phyloP scores from a whole-genome alignment of 2,797 vertebrate species.

The Chanos chanos region DNA sequence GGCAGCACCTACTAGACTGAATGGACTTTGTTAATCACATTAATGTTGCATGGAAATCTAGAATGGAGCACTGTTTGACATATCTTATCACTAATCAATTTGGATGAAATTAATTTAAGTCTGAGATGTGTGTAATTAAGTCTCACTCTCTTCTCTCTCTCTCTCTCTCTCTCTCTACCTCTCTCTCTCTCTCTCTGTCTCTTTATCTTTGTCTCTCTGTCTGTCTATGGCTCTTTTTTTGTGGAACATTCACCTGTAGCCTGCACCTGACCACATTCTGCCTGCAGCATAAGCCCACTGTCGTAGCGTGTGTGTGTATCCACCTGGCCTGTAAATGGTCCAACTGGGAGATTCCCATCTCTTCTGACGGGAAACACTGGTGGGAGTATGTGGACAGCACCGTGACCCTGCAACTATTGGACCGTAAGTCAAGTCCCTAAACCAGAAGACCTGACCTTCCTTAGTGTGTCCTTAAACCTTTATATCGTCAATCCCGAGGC shows the following conservation, averaged over 20 bases:
- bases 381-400: conserved; percentile 97
- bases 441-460: not conserved
- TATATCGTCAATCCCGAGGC: no score
- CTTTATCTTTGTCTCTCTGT: conserved; percentile 16
- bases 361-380: conserved; percentile 95
- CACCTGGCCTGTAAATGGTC: conserved; percentile 99
- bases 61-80: no score
- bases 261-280: conserved; percentile 99
- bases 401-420: conserved; percentile 90
- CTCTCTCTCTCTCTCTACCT: not conserved
- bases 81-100: no score
- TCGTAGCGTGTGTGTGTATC: conserved; percentile 97
- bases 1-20: no score
- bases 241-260: conserved; percentile 60
- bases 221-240: conserved; percentile 9
- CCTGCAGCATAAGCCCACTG: conserved; percentile 95
- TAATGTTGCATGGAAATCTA: no score
- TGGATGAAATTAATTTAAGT: no score
- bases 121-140: not conserved
- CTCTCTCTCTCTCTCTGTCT: conserved; percentile 1
- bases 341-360: conserved; percentile 99
- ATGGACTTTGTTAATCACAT: no score
- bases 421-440: conserved; percentile 71
- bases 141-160: not conserved
- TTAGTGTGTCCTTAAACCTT: not conserved